phyloP scores from a whole-genome alignment of 2,888 invertebrate species.

The Erynnis tages region DNA sequence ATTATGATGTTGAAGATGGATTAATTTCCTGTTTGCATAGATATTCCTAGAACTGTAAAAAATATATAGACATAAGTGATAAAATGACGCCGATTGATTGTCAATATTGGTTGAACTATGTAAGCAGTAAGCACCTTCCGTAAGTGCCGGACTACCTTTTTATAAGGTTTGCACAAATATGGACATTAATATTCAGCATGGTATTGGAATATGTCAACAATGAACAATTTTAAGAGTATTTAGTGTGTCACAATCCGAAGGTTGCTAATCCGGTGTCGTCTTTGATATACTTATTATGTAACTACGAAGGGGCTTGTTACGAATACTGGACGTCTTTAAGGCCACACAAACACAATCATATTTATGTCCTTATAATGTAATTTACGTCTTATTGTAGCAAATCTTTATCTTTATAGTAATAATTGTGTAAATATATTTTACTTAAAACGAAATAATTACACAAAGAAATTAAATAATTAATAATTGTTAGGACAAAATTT shows the following conservation, averaged over 20 bases:
- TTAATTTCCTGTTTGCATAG: slow-evolving; percentile 14
- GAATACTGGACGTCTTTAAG: too few relatives aligned
- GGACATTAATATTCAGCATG: neutral
- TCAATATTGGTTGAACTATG: slow-evolving; percentile 18
- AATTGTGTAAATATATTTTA: too few relatives aligned
- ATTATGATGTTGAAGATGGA: slow-evolving; percentile 9
- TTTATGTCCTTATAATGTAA: too few relatives aligned
- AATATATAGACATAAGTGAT: slow-evolving; percentile 19
- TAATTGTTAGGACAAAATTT: too few relatives aligned
- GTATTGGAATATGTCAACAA: slow-evolving; percentile 8
- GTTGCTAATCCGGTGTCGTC: slow-evolving; percentile 10
- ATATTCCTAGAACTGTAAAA: slow-evolving; percentile 19
- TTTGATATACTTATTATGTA: neutral
- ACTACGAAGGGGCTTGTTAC: too few relatives aligned
- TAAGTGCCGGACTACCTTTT: slow-evolving; percentile 13
- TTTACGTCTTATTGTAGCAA: too few relatives aligned
- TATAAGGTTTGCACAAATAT: slow-evolving; percentile 19
- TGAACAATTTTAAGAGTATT: slow-evolving; percentile 9
- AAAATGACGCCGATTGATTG: slow-evolving; percentile 18
- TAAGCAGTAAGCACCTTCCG: slow-evolving; percentile 19
- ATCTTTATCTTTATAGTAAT: too few relatives aligned
- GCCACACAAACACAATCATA: too few relatives aligned
- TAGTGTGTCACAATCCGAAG: slow-evolving; percentile 14
- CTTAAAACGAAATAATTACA: too few relatives aligned
- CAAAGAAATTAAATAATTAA: too few relatives aligned